Conservation (phyloP, 2,113 vertebrate genomes). For the Leptocoma aspasia region DNA sequence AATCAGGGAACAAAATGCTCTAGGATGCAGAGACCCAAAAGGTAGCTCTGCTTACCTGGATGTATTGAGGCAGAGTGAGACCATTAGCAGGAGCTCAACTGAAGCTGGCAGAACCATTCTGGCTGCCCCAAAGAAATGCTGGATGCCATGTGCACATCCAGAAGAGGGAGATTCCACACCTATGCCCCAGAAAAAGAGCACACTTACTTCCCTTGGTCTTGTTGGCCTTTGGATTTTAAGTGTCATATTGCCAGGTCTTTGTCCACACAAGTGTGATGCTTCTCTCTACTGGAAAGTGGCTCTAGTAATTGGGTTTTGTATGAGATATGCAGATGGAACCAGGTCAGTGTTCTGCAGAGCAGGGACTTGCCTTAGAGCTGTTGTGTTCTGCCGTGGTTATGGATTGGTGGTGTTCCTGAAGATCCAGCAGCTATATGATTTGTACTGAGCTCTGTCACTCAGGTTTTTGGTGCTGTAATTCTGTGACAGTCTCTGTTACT, state of each 20-base stretch:
- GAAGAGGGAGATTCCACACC: neutral
- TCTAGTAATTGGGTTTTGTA: neutral
- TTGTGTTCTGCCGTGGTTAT: fast-evolving
- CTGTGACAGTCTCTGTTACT: neutral
- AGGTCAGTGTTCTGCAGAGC: neutral
- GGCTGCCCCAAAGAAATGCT: neutral
- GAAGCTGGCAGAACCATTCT: neutral
- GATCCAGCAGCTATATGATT: neutral
- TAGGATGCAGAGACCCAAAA: neutral
- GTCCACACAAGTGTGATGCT: fast-evolving
- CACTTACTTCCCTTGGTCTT: neutral
- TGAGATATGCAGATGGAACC: neutral
- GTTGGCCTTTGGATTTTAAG: neutral
- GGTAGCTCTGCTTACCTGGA: neutral
- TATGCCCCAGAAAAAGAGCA: neutral
- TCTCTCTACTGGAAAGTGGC: neutral
- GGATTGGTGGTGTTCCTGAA: neutral
- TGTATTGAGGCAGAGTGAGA: neutral
- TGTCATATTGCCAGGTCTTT: neutral
- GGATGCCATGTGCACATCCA: fast-evolving
- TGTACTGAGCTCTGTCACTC: neutral
- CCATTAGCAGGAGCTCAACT: neutral
- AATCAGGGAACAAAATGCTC: neutral
- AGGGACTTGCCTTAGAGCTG: neutral
- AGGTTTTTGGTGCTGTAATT: neutral